These are phyloP conservation scores for Heteromormyrus szaboi DNA, from an alignment of 2,797 vertebrate species.

Conservation along the genomic window DNA sequence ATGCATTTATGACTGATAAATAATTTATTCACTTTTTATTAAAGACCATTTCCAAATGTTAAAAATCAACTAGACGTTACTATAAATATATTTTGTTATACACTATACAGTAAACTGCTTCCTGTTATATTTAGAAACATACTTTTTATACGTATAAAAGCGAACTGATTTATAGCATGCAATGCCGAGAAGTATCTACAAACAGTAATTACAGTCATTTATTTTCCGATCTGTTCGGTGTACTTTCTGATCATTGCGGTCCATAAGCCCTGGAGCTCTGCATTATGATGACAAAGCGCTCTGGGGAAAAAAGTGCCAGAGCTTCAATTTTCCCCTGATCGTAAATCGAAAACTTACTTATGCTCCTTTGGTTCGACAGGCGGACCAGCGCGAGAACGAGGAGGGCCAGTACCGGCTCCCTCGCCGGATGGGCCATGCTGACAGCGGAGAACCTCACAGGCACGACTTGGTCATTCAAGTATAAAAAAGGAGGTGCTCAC, in stretches of 20 bases:
- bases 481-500: slow-evolving; percentile 32
- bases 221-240: not conserved
- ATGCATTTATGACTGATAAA: not conserved
- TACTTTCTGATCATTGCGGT: not conserved
- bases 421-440: slow-evolving; percentile 51
- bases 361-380: slow-evolving; percentile 46
- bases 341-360: slow-evolving; percentile 44
- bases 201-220: not conserved
- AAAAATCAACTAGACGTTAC: not conserved
- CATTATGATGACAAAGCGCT: not conserved
- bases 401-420: slow-evolving; percentile 41
- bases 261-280: not conserved
- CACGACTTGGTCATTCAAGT: slow-evolving; percentile 25
- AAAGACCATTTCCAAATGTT: not conserved
- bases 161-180: not conserved
- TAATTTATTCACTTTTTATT: not conserved
- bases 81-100: not conserved
- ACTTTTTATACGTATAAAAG: not conserved
- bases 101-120: not conserved
- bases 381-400: slow-evolving; percentile 51
- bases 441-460: slow-evolving; percentile 38
- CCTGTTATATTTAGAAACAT: not conserved
- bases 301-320: not conserved
- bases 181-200: not conserved
- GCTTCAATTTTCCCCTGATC: not conserved